Evolutionary conservation across 2,888 invertebrate species (phyloP), one percentile per base, ranked within the genome.

Genomic region (Polydrusus tereticollis): DNA sequence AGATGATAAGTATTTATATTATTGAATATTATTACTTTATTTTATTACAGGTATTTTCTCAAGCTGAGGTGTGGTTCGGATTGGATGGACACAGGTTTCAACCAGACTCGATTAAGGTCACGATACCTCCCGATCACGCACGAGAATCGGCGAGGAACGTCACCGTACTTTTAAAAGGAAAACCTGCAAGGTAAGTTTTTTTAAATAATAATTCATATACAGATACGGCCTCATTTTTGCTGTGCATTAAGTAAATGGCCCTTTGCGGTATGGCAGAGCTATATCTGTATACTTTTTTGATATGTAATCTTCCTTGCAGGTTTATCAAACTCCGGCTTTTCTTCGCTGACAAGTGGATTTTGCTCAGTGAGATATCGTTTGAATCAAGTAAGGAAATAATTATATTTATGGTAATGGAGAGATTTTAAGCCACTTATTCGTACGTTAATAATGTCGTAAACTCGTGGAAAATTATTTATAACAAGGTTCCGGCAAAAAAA

Each of bases 321-420:
- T 94, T 91, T 83, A 89, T 96, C 77, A 92, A 91, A 87, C 81
- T 93, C 79, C 89, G 92, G 79, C 88, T 96, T 14, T 90, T 88
- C 80, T 95, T 95, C 83, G 91, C 92, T 74, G 89, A 93, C 77
- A 91, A 92, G 82, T 97, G 96, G 96, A 91, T 97, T 74, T 88
- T 97, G 77, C 89, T 97, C 81, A 96, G 96, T 85, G 97, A 97
- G 86, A 89, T 97, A 78, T 90, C 92, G 41, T 96, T 97, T 83
- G 91, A 92, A 78, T 94, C 95, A 72, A 88, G 93, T 93, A 85
- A 89, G 89, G n/a, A n/a, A n/a, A n/a, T n/a, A n/a, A n/a, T n/a
- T n/a, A n/a, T n/a, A n/a, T n/a, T n/a, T n/a, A n/a, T n/a, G n/a
- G n/a, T n/a, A n/a, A n/a, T n/a, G n/a, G n/a, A n/a, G n/a, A n/a